A percentile compares a stretch with the other conserved stretches of the same genome.
Conservation (phyloP, 2,888 invertebrate species). For the Punctoribates punctum region DNA sequence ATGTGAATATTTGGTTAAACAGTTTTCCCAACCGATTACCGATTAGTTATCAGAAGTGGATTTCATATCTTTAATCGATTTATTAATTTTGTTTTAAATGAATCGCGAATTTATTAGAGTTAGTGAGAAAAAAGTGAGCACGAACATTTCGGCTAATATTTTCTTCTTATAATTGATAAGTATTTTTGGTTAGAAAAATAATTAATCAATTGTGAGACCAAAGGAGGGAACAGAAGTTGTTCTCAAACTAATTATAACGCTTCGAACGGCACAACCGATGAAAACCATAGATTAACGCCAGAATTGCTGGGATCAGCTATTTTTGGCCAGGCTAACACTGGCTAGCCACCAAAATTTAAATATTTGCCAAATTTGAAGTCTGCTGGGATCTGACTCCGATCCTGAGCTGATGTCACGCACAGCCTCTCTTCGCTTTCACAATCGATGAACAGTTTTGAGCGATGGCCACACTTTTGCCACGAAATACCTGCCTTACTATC, state of each 20-base stretch:
- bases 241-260: neutral
- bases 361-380: neutral
- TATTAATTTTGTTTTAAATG: neutral
- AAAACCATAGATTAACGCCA: neutral
- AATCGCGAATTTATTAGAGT: neutral
- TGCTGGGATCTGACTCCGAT: neutral
- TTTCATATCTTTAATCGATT: neutral
- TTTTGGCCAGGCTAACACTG: neutral
- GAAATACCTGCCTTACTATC: constrained; percentile 24
- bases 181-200: neutral
- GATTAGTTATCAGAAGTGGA: neutral
- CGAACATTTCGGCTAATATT: neutral
- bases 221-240: neutral
- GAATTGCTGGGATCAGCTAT: neutral
- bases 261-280: neutral
- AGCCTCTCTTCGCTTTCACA: constrained; percentile 18
- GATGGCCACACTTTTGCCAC: constrained; percentile 35
- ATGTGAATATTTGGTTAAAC: neutral
- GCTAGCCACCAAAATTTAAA: neutral
- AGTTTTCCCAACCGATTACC: neutral
- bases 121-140: neutral
- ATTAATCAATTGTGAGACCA: neutral
- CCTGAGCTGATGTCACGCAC: constrained; percentile 20
- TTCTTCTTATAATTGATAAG: neutral
- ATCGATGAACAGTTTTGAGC: constrained; percentile 14